Conservation (phyloP, 1,140 invertebrate genomes). For the Hyposmocoma kahamanoa region DNA sequence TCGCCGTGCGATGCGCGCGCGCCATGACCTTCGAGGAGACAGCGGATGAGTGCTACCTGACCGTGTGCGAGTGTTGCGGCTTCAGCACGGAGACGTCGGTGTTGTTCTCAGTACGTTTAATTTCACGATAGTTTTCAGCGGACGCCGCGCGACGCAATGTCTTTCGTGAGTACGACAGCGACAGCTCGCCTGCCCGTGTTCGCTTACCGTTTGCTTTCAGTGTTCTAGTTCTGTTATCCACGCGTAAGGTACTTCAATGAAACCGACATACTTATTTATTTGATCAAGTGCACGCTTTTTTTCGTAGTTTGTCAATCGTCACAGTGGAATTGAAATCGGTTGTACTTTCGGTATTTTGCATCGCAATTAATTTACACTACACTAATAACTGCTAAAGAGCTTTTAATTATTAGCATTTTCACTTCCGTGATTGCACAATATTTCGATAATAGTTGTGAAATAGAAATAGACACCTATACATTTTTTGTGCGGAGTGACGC, state of each 20-base stretch:
- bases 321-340: too few relatives aligned
- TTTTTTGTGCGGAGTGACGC: too few relatives aligned
- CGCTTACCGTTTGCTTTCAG: slow-evolving; percentile 23
- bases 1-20: slow-evolving; percentile 58
- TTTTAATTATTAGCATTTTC: too few relatives aligned
- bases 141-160: slow-evolving; percentile 44
- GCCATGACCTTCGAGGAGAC: slow-evolving; percentile 68
- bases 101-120: slow-evolving; percentile 64
- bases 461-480: too few relatives aligned
- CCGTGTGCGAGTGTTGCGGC: slow-evolving; percentile 70
- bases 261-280: slow-evolving; percentile 15
- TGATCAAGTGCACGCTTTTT: slow-evolving; percentile 25
- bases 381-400: too few relatives aligned
- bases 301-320: background rate
- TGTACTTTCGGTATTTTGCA: too few relatives aligned
- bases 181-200: slow-evolving; percentile 28
- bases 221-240: background rate
- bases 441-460: too few relatives aligned
- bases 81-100: slow-evolving; percentile 68
- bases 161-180: slow-evolving; percentile 63
- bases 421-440: too few relatives aligned
- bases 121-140: slow-evolving; percentile 61
- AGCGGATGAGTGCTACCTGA: slow-evolving; percentile 61
- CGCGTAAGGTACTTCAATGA: background rate
- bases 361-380: too few relatives aligned